Evolutionary conservation across 2,113 vertebrate genomes (phyloP).

Genomic region (Pterophyllum scalare): DNA sequence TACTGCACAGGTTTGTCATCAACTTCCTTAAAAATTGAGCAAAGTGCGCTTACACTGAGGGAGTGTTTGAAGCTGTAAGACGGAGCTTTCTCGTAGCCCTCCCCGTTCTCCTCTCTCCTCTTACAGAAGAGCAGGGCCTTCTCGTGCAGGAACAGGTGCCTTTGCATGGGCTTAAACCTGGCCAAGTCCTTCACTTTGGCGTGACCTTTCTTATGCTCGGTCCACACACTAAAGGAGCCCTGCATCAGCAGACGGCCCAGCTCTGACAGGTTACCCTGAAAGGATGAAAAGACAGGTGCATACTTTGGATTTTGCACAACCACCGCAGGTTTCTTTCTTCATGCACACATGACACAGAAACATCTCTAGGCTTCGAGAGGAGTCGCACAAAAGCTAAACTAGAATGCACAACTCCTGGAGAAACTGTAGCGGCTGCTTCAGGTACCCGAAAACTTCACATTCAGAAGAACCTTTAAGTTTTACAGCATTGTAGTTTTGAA

Average conservation of each 20-base stretch:
- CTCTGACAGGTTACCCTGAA: conserved; percentile 92
- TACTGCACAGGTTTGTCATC: fast-evolving
- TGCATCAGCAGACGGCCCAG: conserved; percentile 96
- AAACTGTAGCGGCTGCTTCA: too few species aligned
- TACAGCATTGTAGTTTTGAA: background rate
- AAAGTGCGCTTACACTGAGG: conserved; percentile 85
- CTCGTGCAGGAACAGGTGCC: conserved; percentile 95
- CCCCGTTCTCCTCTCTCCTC: conserved; percentile 93
- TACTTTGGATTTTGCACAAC: background rate
- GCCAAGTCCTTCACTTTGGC: conserved; percentile 97
- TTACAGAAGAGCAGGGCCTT: conserved; percentile 97
- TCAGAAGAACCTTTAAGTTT: background rate
- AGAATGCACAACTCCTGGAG: too few species aligned
- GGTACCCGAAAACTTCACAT: too few species aligned
- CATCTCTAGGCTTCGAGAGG: background rate
- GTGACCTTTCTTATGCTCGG: conserved; percentile 96
- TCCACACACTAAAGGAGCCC: conserved; percentile 97
- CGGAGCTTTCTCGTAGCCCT: conserved; percentile 97
- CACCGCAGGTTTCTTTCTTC: background rate
- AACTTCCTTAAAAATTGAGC: fast-evolving
- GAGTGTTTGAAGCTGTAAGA: conserved; percentile 99
- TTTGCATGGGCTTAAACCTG: conserved; percentile 97
- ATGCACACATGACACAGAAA: background rate
- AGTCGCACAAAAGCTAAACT: background rate
- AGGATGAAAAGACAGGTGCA: background rate